A percentile compares a stretch with the other conserved stretches of the same genome.
These are phyloP conservation scores for Dasypogon diadema DNA, from an alignment of 2,888 invertebrate species.

Conservation along the genomic window DNA sequence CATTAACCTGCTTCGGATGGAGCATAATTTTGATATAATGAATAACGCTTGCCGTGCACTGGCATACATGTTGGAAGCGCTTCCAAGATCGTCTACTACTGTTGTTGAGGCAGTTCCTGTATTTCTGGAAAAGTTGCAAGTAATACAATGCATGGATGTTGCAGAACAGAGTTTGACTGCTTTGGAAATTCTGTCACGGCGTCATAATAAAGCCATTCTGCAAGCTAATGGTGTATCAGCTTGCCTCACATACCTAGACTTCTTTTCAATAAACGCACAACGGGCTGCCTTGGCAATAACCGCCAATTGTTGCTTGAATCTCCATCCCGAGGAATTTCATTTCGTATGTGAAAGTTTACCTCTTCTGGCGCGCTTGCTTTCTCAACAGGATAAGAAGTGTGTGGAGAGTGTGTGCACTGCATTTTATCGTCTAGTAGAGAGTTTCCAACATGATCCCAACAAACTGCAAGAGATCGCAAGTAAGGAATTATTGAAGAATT, in stretches of 20 bases:
- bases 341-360: conserved; percentile 90
- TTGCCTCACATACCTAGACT: conserved; percentile 96
- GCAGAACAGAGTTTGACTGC: conserved; percentile 98
- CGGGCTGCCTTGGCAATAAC: conserved; percentile 95
- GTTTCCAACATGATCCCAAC: conserved; percentile 91
- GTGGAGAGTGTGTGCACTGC: conserved; percentile 97
- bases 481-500: conserved; percentile 85
- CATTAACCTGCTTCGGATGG: conserved; percentile 91
- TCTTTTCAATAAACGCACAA: conserved; percentile 98
- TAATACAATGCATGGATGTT: conserved; percentile 99
- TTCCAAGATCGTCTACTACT: conserved; percentile 95
- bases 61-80: conserved; percentile 98
- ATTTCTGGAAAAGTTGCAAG: conserved; percentile 95
- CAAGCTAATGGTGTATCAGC: conserved; percentile 96
- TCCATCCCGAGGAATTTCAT: conserved; percentile 94
- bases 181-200: conserved; percentile 93
- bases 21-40: conserved; percentile 99
- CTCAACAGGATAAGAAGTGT: conserved; percentile 96
- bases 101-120: conserved; percentile 98
- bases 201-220: conserved; percentile 96
- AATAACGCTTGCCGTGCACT: conserved; percentile 98
- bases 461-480: conserved; percentile 95
- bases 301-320: conserved; percentile 96
- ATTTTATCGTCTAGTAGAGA: conserved; percentile 96
- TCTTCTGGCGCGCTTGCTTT: conserved; percentile 82